These are phyloP conservation scores for Sipha maydis DNA, from an alignment of 2,888 invertebrate species.

Conservation along the genomic window DNA sequence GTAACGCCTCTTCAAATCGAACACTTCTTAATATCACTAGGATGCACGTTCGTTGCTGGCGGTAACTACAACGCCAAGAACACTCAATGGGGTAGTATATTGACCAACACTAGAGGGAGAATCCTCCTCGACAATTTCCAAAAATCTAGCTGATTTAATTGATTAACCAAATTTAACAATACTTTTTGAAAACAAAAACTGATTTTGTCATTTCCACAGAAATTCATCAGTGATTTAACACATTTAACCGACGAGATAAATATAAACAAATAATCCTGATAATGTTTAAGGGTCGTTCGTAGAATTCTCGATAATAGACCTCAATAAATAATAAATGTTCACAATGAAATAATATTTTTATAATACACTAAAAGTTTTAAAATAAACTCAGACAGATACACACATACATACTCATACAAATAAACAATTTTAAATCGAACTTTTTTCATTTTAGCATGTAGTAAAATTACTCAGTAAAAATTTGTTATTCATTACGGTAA, in stretches of 20 bases:
- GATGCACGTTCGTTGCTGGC: background rate
- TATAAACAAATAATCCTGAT: too few species aligned
- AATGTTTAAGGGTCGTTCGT: too few species aligned
- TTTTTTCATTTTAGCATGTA: background rate
- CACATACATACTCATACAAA: too few species aligned
- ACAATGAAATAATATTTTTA: too few species aligned
- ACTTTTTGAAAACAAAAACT: too few species aligned
- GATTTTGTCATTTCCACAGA: too few species aligned
- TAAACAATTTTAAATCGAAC: background rate
- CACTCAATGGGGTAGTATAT: background rate
- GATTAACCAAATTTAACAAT: too few species aligned
- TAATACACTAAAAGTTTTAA: background rate
- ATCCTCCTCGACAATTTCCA: background rate
- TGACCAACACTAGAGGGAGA: slow-evolving; percentile 5
- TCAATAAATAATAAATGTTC: background rate
- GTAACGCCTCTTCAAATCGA: background rate
- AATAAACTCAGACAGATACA: background rate
- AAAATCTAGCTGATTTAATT: background rate
- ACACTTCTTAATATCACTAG: background rate
- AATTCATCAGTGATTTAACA: too few species aligned
- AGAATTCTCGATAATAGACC: too few species aligned
- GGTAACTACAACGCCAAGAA: background rate
- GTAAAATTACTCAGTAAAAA: slow-evolving; percentile 17
- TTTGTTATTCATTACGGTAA: slow-evolving; percentile 26
- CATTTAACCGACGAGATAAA: too few species aligned